Evolutionary conservation across 2,797 vertebrate genomes (phyloP), one percentile per base, ranked within the genome.

Genomic region (Malacoctenus gilli): DNA sequence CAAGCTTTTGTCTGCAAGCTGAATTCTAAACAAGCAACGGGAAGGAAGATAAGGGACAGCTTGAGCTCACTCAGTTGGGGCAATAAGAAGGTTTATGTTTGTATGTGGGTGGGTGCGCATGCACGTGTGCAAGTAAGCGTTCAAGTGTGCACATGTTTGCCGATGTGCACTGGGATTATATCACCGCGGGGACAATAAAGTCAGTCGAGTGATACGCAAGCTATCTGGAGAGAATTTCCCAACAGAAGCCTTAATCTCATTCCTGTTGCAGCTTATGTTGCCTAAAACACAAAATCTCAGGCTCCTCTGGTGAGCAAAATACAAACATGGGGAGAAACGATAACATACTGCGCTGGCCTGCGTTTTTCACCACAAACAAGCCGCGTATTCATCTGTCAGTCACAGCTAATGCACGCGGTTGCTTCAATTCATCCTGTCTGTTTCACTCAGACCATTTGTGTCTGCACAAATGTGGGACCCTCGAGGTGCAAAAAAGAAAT

Each of bases 21-120:
- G 76, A 84, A 88, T 88, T 75, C 84, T 60, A 85, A 90, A 83
- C 63, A 86, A 68, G 83, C 69, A 82, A 59, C 73, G 55, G 32
- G 63, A 41, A 44, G 50, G 19, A 21, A 73, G 80, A 89, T 85
- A 83, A 78, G 72, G 66, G 71, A 58, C 69, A 78, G 76, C 63
- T 58, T 70, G 58, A 54, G 68, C 53, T 66, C 40, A 40, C 68
- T 65, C 61, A n/a, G 74, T 75, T 47, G 28, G 48, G 44, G 38
- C 65, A 61, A 40, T n/a, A 16, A 23, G 65, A 37, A 62, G 70
- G 63, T 52, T 68, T 52, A 25, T 66, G 55, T 77, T 58, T 75
- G 50, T 23, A 47, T 31, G 60, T 79, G 77, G 65, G 78, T 62
- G 71, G 64, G 20, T 43, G 56, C 18, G 39, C 20, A 8, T 57